These are phyloP conservation scores for Eumaeus atala DNA, from an alignment of 1,140 invertebrate species.

Conservation along the genomic window DNA sequence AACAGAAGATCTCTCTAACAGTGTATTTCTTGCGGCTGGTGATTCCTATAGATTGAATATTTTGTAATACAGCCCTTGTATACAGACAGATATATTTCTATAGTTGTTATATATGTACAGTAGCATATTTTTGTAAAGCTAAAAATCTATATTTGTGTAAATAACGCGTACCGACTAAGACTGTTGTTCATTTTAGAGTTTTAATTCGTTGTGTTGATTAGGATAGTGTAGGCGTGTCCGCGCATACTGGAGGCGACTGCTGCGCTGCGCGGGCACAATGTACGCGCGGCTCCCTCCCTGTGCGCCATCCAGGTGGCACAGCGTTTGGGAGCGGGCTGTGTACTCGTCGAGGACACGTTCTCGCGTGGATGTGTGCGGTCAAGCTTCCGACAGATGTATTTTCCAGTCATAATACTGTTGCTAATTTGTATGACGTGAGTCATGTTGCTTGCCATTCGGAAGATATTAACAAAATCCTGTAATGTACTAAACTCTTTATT, in stretches of 20 bases:
- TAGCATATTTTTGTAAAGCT: slow-evolving; percentile 66
- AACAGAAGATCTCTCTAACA: slow-evolving; percentile 14
- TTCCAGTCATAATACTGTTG: slow-evolving; percentile 52
- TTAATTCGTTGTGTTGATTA: slow-evolving; percentile 64
- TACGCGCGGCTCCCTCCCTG: too few relatives aligned
- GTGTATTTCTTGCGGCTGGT: slow-evolving; percentile 37
- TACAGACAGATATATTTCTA: slow-evolving; percentile 70
- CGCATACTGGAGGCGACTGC: not conserved
- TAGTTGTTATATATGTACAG: slow-evolving; percentile 62
- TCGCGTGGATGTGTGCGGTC: not conserved
- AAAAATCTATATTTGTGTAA: slow-evolving; percentile 61
- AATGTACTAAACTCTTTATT: not conserved
- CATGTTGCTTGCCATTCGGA: not conserved
- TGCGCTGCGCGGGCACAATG: not conserved
- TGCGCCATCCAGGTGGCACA: too few relatives aligned
- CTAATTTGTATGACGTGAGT: not conserved
- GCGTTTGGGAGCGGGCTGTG: too few relatives aligned
- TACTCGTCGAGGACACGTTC: too few relatives aligned
- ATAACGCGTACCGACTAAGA: slow-evolving; percentile 70
- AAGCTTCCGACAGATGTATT: slow-evolving; percentile 50
- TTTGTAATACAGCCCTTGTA: slow-evolving; percentile 69
- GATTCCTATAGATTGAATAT: slow-evolving; percentile 69
- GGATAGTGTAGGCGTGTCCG: slow-evolving; percentile 38
- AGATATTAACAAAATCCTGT: not conserved
- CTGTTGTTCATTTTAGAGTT: slow-evolving; percentile 71